These are phyloP conservation scores for Sebastes melanostomus DNA, from an alignment of 2,797 vertebrate genomes.

Conservation along the genomic window DNA sequence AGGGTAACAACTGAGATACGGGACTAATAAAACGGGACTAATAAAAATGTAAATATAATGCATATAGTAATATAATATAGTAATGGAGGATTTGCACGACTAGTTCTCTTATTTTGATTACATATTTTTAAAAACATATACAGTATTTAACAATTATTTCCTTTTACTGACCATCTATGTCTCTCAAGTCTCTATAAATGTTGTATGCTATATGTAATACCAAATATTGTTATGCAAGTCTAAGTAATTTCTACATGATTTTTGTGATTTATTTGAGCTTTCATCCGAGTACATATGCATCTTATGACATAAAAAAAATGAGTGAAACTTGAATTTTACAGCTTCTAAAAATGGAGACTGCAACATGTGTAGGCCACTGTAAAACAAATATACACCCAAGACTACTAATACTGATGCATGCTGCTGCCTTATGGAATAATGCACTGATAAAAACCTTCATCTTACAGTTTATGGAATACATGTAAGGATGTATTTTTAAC, in stretches of 20 bases:
- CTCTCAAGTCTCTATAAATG: neutral
- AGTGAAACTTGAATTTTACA: neutral
- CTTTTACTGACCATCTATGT: neutral
- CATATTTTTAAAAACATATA: neutral
- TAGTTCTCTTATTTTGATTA: neutral
- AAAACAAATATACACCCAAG: neutral
- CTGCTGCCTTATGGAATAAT: neutral
- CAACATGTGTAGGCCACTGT: neutral
- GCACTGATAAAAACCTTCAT: neutral
- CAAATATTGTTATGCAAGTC: neutral
- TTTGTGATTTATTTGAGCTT: neutral
- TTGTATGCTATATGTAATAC: neutral
- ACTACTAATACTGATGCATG: neutral
- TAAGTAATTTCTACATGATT: neutral
- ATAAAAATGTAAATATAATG: too few species aligned
- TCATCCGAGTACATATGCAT: neutral
- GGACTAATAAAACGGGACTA: too few species aligned
- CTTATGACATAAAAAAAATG: neutral
- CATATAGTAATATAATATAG: too few species aligned
- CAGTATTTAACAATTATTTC: neutral
- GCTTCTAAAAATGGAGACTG: neutral
- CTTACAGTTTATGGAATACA: neutral
- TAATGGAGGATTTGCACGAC: neutral
- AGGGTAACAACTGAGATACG: too few species aligned
- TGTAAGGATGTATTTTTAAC: neutral